A percentile compares a stretch with the other conserved stretches of the same genome.
Conservation (phyloP, 2,888 invertebrate genomes). For the Perithous albicinctus region DNA sequence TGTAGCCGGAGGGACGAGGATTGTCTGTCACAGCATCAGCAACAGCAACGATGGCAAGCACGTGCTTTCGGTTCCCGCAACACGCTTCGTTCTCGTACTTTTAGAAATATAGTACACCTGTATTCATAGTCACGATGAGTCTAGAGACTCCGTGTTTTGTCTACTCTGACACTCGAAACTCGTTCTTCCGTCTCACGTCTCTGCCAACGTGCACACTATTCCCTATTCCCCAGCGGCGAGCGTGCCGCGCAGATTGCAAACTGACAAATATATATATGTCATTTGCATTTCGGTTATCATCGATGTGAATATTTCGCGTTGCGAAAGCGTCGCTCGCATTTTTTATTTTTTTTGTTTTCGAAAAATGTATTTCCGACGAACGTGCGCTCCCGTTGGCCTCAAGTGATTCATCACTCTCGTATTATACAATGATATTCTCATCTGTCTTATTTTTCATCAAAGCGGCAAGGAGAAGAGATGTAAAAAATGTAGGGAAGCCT, state of each 20-base stretch:
- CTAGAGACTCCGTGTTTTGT: conserved; percentile 43
- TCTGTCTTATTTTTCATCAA: conserved; percentile 3
- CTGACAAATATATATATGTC: background rate
- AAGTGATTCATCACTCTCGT: conserved; percentile 53
- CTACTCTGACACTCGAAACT: conserved; percentile 14
- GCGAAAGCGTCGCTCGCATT: background rate
- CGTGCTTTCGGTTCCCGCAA: conserved; percentile 41
- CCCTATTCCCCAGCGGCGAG: conserved; percentile 10
- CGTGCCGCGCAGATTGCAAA: conserved; percentile 41
- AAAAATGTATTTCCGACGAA: conserved; percentile 28
- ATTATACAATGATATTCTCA: conserved; percentile 39
- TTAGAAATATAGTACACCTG: conserved; percentile 28
- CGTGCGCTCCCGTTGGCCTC: background rate
- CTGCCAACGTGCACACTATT: background rate
- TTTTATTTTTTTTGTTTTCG: background rate
- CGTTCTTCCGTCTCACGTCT: conserved; percentile 3
- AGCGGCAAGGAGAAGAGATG: background rate
- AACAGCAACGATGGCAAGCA: background rate
- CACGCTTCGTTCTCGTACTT: conserved; percentile 61
- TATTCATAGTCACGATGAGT: conserved; percentile 50
- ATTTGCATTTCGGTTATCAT: background rate
- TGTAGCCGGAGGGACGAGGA: conserved; percentile 33
- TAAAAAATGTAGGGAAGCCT: conserved; percentile 18
- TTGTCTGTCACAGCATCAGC: conserved; percentile 25
- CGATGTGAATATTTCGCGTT: background rate